Evolutionary conservation across 2,888 invertebrate species (phyloP).

Genomic region (Polietes domitor): DNA sequence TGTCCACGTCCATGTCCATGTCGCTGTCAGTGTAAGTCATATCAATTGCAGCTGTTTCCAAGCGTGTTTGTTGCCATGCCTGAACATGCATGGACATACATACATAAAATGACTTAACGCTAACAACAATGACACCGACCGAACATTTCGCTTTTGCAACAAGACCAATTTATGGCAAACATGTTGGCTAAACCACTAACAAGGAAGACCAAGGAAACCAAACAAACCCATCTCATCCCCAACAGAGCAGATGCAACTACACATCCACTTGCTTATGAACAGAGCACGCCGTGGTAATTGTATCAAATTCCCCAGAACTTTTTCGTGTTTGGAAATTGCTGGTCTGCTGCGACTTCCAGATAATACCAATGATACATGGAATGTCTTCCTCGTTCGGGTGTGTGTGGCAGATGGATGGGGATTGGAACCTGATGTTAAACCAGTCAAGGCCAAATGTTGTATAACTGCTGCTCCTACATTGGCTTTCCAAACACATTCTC

Average conservation of each 20-base stretch:
- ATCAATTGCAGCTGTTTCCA: slow-evolving; percentile 37
- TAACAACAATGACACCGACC: slow-evolving; percentile 14
- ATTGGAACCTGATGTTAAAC: neutral
- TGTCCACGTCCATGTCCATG: neutral
- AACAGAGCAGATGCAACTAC: neutral
- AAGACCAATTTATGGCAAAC: slow-evolving; percentile 13
- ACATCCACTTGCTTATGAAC: neutral
- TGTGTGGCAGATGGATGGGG: neutral
- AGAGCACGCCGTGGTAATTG: neutral
- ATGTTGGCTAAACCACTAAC: slow-evolving; percentile 32
- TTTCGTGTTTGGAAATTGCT: neutral
- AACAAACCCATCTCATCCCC: neutral
- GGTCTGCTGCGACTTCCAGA: neutral
- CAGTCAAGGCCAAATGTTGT: neutral
- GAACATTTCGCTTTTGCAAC: slow-evolving; percentile 3
- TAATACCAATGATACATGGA: slow-evolving; percentile 3
- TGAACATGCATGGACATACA: neutral
- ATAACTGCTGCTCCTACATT: neutral
- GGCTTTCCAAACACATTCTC: neutral
- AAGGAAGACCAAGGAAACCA: neutral
- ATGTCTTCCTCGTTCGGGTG: neutral
- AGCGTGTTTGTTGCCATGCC: slow-evolving; percentile 2
- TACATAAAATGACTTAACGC: neutral
- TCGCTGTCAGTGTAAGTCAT: slow-evolving; percentile 32
- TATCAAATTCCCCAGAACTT: neutral